Conservation (phyloP, 2,797 vertebrate genomes). For the Gymnothorax javanicus region DNA sequence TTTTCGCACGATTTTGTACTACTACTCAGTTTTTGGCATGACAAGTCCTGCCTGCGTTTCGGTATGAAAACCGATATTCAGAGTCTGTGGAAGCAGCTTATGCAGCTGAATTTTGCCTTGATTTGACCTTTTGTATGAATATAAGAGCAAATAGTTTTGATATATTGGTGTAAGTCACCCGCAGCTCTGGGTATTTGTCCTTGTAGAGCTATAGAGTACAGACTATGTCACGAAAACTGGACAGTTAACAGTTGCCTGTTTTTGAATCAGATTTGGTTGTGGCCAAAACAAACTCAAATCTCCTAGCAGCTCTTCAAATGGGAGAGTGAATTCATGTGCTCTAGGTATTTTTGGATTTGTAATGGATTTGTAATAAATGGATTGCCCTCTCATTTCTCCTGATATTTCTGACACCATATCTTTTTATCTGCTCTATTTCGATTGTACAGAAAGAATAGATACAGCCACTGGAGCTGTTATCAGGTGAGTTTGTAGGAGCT, state of each 20-base stretch:
- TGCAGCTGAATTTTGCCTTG: too few species aligned
- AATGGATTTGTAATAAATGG: background rate
- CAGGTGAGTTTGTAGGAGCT: background rate
- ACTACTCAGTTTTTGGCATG: constrained; percentile 17
- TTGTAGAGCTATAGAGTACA: too few species aligned
- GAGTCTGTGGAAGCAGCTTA: too few species aligned
- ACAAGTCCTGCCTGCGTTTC: background rate
- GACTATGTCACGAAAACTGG: too few species aligned
- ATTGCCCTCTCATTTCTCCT: background rate
- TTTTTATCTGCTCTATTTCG: background rate
- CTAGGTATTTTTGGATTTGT: background rate
- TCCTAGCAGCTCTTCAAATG: too few species aligned
- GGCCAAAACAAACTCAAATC: too few species aligned
- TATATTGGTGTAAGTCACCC: too few species aligned
- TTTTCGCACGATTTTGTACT: background rate
- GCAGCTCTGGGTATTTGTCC: too few species aligned
- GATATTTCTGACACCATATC: background rate
- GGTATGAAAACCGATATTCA: background rate
- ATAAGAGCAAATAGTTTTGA: too few species aligned
- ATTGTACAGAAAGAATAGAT: background rate
- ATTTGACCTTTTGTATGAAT: too few species aligned
- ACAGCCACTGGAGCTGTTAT: background rate
- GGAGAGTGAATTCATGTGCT: background rate
- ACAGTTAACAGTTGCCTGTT: too few species aligned
- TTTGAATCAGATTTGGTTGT: too few species aligned